Percentiles rank a stretch among this genome's conserved stretches.
phyloP scores from a whole-genome alignment of 1,140 invertebrate species.

The Amphibalanus amphitrite region DNA sequence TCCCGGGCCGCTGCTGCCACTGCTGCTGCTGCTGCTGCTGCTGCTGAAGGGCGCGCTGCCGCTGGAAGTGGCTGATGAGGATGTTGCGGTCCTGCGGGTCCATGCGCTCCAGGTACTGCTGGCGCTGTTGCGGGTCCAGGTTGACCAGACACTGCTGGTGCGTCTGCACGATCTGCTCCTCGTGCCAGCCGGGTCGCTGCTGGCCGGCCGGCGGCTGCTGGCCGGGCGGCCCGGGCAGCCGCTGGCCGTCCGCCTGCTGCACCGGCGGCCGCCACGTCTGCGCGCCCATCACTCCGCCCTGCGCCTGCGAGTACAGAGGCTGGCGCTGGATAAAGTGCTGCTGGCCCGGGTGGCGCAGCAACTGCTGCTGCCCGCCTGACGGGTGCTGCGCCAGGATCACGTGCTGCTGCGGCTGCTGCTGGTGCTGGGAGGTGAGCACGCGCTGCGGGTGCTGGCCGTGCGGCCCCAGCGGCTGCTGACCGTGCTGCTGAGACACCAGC shows the following conservation, averaged over 20 bases:
- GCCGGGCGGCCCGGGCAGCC: not conserved
- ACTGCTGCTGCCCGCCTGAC: not conserved
- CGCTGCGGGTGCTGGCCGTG: not conserved
- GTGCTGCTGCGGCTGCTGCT: not conserved
- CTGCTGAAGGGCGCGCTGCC: not conserved
- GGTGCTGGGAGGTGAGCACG: not conserved
- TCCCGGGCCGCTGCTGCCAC: not conserved
- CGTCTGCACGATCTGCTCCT: not conserved
- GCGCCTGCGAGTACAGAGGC: not conserved
- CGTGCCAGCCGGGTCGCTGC: not conserved
- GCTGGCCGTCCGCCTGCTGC: not conserved
- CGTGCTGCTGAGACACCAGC: not conserved
- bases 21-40: not conserved
- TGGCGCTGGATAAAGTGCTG: not conserved
- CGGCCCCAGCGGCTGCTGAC: not conserved
- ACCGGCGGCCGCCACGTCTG: not conserved
- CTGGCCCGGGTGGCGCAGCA: not conserved
- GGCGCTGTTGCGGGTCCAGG: not conserved
- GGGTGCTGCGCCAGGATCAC: not conserved
- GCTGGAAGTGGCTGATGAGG: not conserved
- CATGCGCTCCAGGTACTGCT: slow-evolving; percentile 3
- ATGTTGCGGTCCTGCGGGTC: slow-evolving; percentile 5
- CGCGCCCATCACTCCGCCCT: not conserved
- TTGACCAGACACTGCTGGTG: not conserved
- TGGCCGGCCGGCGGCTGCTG: not conserved